Percentiles rank a stretch among this genome's conserved stretches.
phyloP scores from a whole-genome alignment of 2,113 vertebrate species.

The Callopanchax toddi region DNA sequence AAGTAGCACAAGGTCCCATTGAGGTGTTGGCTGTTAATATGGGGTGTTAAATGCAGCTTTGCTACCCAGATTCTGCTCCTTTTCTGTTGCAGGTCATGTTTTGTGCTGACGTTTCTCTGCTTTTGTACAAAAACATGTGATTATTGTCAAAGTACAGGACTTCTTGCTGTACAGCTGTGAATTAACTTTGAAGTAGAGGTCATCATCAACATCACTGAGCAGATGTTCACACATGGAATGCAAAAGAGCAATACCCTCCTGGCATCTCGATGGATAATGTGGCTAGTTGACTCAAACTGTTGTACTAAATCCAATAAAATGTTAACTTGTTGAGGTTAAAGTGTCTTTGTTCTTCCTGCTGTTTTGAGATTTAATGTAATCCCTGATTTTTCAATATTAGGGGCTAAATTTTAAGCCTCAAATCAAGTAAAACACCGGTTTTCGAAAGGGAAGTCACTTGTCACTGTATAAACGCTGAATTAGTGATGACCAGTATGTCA shows the following conservation, averaged over 20 bases:
- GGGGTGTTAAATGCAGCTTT: constrained; percentile 59
- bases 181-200: constrained; percentile 43
- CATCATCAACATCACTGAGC: constrained; percentile 31
- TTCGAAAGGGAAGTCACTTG: too few species aligned
- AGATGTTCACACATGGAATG: constrained; percentile 57
- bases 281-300: constrained; percentile 70
- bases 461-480: too few species aligned
- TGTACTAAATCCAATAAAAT: constrained; percentile 74
- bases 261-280: constrained; percentile 58
- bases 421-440: too few species aligned
- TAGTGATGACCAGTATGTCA: too few species aligned
- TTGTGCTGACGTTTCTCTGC: constrained; percentile 49
- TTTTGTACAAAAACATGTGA: constrained; percentile 39
- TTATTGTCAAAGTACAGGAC: constrained; percentile 61
- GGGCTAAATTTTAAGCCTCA: too few species aligned
- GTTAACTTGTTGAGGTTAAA: background rate
- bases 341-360: background rate
- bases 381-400: too few species aligned
- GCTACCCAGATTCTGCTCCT: constrained; percentile 35
- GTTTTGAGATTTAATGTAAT: background rate
- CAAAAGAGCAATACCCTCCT: constrained; percentile 69
- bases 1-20: constrained; percentile 56
- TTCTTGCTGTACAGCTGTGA: constrained; percentile 61
- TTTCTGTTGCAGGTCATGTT: constrained; percentile 41
- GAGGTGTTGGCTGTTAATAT: constrained; percentile 49